Percentiles rank a stretch among this genome's conserved stretches.
These are phyloP conservation scores for Orycteropus afer DNA, from an alignment of 2,113 vertebrate genomes.

Conservation along the genomic window DNA sequence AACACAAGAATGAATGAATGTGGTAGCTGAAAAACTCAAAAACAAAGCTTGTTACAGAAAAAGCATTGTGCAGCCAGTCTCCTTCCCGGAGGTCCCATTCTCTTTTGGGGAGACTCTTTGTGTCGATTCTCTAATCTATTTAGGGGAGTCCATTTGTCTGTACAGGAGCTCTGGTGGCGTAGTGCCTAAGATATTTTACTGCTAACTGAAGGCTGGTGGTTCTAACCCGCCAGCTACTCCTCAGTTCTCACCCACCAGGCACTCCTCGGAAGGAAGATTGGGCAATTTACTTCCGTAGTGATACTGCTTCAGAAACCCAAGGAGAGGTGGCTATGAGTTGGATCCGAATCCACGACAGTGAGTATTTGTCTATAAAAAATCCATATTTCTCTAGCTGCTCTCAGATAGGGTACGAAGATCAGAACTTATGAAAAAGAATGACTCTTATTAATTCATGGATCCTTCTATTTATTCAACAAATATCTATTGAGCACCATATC, in stretches of 20 bases:
- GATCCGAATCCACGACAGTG: too few relatives aligned
- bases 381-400: neutral
- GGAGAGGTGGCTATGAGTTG: too few relatives aligned
- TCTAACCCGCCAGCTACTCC: too few relatives aligned
- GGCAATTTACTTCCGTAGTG: too few relatives aligned
- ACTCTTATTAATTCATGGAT: neutral
- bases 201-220: too few relatives aligned
- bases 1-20: neutral
- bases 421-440: neutral
- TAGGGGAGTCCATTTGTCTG: too few relatives aligned
- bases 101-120: neutral
- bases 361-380: neutral
- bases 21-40: neutral
- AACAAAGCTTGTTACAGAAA: neutral
- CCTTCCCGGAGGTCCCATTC: too few relatives aligned
- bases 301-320: too few relatives aligned
- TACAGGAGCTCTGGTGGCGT: too few relatives aligned
- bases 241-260: too few relatives aligned
- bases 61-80: accelerated
- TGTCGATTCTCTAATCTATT: neutral
- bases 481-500: neutral
- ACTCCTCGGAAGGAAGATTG: too few relatives aligned
- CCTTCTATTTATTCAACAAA: neutral
- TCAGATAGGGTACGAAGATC: neutral
- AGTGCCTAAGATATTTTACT: too few relatives aligned